Base-by-base conservation (phyloP, 2,888 invertebrate species). In the Tetragonisca angustula region DNA sequence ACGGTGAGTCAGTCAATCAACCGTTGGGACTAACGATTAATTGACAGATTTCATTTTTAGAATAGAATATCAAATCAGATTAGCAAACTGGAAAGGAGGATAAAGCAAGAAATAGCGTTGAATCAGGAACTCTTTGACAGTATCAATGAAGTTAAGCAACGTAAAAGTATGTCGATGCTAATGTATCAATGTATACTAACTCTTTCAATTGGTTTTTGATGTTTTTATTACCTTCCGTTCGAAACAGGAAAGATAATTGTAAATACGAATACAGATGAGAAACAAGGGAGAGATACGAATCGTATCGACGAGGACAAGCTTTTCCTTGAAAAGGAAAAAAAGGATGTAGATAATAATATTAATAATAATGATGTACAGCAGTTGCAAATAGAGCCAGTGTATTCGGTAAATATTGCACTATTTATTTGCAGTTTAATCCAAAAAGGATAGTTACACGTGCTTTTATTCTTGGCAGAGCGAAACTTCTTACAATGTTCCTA, bases 81-180 rank as follows among this genome's bases (percentile, higher is more conserved):
- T 73, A 87, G 86, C 50, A 91, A 89, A 80, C 86, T 94, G 52
- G 91, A 92, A 72, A 86, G 89, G 43, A 88, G 91, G 86, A 86
- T 94, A 6, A 91, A 91, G 65, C 86, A 92, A 59, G 91, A 92
- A 67, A 91, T 94, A 79, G 85, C 88, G 6, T 80, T 90, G 4
- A 94, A 93, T 84, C 85, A 92, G 36, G 87, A 92, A 71, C 82
- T 94, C 4, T 81, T 94, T 11, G 87, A 88, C 49, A 85, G 87
- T 67, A 88, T 94, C 17, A 85, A 86, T 19, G 88, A 90, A 62
- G 89, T 84, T 65, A 86, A 90, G 81, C 81, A 87, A 67, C 81
- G 86, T 71, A 89, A 89, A 76, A 90, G 93, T 94, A 86, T 72
- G 82, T n/a, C 21, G 36, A 24, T 32, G n/a, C n/a, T 27, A 24